Conservation (phyloP, 2,888 invertebrate genomes). For the Crepidodera aurea region DNA sequence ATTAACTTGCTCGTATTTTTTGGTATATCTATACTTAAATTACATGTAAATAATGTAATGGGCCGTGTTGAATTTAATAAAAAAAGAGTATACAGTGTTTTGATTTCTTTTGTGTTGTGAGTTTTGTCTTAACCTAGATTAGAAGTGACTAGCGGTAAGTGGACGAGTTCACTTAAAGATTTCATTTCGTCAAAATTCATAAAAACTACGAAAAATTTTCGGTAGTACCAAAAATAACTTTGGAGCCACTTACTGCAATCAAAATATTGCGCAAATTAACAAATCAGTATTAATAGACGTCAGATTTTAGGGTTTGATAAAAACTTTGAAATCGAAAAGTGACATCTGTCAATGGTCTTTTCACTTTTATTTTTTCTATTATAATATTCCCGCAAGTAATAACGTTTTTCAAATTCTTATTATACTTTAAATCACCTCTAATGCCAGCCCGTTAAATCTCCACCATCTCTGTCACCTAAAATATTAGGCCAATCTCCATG, state of each 20-base stretch:
- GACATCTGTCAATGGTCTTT: too few relatives aligned
- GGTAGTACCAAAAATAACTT: too few relatives aligned
- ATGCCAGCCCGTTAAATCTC: too few relatives aligned
- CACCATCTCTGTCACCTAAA: too few relatives aligned
- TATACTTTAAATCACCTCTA: too few relatives aligned
- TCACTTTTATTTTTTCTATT: too few relatives aligned
- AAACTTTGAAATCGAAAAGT: not conserved
- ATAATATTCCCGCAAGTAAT: too few relatives aligned
- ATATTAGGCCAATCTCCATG: too few relatives aligned
- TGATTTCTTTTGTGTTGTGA: conserved; percentile 24
- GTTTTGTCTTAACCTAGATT: conserved; percentile 6
- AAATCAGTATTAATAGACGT: not conserved
- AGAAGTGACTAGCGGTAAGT: not conserved
- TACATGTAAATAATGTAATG: conserved; percentile 55
- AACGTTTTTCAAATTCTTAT: too few relatives aligned
- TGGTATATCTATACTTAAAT: conserved; percentile 30
- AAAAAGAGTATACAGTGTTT: conserved; percentile 5
- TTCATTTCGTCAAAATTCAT: too few relatives aligned
- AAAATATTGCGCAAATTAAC: not conserved
- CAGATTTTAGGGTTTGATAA: not conserved
- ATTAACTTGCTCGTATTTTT: conserved; percentile 16
- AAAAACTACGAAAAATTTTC: too few relatives aligned
- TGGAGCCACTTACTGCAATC: not conserved
- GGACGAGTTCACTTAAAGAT: too few relatives aligned
- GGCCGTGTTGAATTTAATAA: conserved; percentile 51